Conservation (phyloP, 2,888 invertebrate genomes). For the Aromia moschata region DNA sequence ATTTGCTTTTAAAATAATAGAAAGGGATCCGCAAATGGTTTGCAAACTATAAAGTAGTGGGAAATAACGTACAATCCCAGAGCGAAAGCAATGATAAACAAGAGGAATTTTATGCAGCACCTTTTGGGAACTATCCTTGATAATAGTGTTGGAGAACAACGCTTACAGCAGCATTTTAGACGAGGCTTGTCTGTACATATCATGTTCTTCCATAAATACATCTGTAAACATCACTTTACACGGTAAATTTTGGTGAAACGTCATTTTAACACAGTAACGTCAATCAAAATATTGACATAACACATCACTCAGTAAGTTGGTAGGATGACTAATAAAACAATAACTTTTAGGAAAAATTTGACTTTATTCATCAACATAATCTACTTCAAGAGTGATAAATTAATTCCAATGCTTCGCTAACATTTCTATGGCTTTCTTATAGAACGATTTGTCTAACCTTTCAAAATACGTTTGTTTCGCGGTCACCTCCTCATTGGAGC, state of each 20-base stretch:
- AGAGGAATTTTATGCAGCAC: slow-evolving; percentile 41
- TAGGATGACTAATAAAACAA: no score
- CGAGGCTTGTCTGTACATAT: slow-evolving; percentile 20
- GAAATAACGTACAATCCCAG: slow-evolving; percentile 34
- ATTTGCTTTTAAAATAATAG: slow-evolving; percentile 27
- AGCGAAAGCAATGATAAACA: slow-evolving; percentile 26
- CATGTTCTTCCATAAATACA: slow-evolving; percentile 23
- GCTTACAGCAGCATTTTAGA: slow-evolving; percentile 35
- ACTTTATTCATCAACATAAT: no score
- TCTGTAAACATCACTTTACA: slow-evolving; percentile 1
- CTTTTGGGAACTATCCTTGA: slow-evolving; percentile 31
- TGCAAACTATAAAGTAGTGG: slow-evolving; percentile 33
- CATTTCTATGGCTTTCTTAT: no score
- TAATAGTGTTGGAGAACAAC: slow-evolving; percentile 31
- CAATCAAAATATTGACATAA: no score
- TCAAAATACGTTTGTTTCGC: no score
- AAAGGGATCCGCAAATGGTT: slow-evolving; percentile 37
- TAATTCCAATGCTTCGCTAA: no score
- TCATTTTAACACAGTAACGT: slow-evolving; percentile 18
- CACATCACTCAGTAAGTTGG: no score
- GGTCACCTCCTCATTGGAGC: no score
- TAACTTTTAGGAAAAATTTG: no score
- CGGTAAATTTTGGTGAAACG: slow-evolving; percentile 25
- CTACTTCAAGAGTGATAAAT: no score
- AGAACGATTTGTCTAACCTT: no score